Conservation (phyloP, 2,797 vertebrate species). For the Anguilla megastoma region DNA sequence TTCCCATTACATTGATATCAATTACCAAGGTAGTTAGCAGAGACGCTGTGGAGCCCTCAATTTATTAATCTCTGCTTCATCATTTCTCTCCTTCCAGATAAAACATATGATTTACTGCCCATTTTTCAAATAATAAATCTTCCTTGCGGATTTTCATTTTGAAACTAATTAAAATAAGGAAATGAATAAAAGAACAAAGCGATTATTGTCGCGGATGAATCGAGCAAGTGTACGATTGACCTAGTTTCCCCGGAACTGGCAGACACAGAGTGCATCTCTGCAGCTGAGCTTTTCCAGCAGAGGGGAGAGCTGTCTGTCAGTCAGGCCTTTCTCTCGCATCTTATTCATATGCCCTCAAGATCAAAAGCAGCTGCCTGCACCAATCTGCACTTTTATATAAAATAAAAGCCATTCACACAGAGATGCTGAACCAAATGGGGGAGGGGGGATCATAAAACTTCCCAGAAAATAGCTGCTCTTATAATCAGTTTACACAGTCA, state of each 20-base stretch:
- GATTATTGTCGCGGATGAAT: conserved; percentile 17
- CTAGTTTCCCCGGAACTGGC: conserved; percentile 16
- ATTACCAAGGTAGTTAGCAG: not conserved
- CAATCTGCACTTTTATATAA: not conserved
- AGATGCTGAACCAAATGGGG: not conserved
- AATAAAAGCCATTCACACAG: too few species aligned
- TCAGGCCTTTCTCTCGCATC: not conserved
- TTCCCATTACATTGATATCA: conserved; percentile 14
- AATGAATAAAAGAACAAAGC: conserved; percentile 24
- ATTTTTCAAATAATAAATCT: conserved; percentile 60
- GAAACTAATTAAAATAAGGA: conserved; percentile 31
- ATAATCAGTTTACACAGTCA: not conserved
- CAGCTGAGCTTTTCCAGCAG: not conserved
- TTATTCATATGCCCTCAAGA: not conserved
- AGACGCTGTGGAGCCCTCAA: conserved; percentile 5
- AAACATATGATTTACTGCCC: conserved; percentile 50
- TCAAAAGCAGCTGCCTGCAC: not conserved
- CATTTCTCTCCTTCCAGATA: not conserved
- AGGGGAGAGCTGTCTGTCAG: not conserved
- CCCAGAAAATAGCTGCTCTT: not conserved
- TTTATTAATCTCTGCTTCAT: not conserved
- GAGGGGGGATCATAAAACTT: not conserved
- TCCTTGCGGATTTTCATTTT: conserved; percentile 57
- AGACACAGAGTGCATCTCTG: not conserved
- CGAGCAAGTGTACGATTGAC: not conserved